Percentiles rank a stretch among this genome's conserved stretches.
phyloP scores from a whole-genome alignment of 2,888 invertebrate species.

The Latrodectus elegans region DNA sequence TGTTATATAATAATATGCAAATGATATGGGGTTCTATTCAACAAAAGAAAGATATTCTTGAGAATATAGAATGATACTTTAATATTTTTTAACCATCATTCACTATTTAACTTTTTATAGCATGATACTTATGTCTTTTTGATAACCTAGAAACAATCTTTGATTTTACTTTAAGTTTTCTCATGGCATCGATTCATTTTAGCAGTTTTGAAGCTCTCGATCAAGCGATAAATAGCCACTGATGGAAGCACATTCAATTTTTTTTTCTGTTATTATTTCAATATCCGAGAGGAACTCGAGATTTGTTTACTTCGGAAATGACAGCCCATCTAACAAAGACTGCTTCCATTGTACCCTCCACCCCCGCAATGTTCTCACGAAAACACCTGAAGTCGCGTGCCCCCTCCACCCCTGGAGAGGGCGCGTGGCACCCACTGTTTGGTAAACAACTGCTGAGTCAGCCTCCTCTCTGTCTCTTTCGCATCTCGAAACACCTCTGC shows the following conservation, averaged over 20 bases:
- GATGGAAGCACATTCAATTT: neutral
- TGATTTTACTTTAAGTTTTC: too few relatives aligned
- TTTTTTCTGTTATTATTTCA: neutral
- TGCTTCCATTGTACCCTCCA: conserved; percentile 24
- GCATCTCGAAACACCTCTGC: neutral
- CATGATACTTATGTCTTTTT: too few relatives aligned
- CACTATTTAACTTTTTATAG: too few relatives aligned
- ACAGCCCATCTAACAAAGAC: conserved; percentile 55
- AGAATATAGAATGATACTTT: too few relatives aligned
- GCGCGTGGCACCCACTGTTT: conserved; percentile 63
- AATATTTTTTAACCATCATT: too few relatives aligned
- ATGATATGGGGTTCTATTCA: too few relatives aligned
- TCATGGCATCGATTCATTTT: too few relatives aligned
- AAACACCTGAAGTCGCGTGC: conserved; percentile 67
- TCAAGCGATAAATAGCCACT: conserved; percentile 27
- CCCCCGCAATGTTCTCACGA: conserved; percentile 58
- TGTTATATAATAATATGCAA: too few relatives aligned
- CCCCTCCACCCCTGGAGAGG: conserved; percentile 16
- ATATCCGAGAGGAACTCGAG: neutral
- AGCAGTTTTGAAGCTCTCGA: too few relatives aligned
- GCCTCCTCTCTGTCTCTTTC: neutral
- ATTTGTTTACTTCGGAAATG: conserved; percentile 65
- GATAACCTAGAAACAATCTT: too few relatives aligned
- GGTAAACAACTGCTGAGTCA: conserved; percentile 68
- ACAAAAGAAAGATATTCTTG: too few relatives aligned